Percentiles rank a stretch among this genome's conserved stretches.
phyloP scores from a whole-genome alignment of 2,113 vertebrate genomes.

The Neolamprologus kungweensis region DNA sequence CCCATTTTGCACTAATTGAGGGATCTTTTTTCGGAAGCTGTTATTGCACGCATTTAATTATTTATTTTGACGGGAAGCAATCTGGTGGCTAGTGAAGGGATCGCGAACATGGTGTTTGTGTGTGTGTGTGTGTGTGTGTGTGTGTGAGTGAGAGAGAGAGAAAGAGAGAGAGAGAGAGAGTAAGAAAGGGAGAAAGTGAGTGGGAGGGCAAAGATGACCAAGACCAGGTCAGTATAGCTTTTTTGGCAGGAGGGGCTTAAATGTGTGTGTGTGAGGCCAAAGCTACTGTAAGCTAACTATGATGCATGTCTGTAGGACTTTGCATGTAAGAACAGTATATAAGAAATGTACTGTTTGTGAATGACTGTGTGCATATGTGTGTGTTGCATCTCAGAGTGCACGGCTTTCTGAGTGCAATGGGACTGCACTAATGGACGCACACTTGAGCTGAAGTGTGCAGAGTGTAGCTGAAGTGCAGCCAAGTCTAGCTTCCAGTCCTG shows the following conservation, averaged over 20 bases:
- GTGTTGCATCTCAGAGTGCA: constrained; percentile 41
- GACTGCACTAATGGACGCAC: constrained; percentile 72
- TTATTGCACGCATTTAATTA: constrained; percentile 70
- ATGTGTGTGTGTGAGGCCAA: background rate
- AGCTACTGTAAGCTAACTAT: constrained; percentile 4
- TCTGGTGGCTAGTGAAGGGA: constrained; percentile 54
- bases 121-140: background rate
- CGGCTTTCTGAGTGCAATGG: constrained; percentile 58
- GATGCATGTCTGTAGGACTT: constrained; percentile 4
- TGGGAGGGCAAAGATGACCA: background rate
- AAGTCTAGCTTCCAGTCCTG: constrained; percentile 67
- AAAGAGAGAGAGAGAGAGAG: background rate
- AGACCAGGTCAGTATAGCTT: constrained; percentile 35
- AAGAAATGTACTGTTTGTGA: background rate
- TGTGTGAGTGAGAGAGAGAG: background rate
- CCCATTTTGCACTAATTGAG: constrained; percentile 67
- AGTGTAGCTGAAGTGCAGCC: constrained; percentile 71
- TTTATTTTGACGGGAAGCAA: constrained; percentile 72
- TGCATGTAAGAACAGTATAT: background rate
- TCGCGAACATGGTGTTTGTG: background rate
- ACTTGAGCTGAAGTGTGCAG: constrained; percentile 71
- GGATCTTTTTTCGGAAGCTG: constrained; percentile 69
- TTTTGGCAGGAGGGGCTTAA: background rate
- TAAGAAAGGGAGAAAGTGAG: background rate
- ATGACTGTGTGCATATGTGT: background rate